Evolutionary conservation across 2,797 vertebrate genomes (phyloP).

Genomic region (Streptopelia turtur): DNA sequence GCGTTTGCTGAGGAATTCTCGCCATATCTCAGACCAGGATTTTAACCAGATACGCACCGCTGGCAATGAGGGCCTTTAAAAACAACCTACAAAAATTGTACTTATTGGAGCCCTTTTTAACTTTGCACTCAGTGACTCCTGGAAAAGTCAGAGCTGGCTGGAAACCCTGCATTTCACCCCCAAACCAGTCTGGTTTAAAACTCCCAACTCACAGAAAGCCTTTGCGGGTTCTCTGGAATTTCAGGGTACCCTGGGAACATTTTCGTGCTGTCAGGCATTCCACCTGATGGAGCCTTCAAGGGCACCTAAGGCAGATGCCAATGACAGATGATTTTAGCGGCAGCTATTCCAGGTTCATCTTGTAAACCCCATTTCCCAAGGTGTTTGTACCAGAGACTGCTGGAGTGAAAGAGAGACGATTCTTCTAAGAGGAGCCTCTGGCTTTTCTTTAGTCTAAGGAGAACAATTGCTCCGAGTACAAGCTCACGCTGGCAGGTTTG

Average conservation of each 20-base stretch:
- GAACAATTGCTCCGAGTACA: not conserved
- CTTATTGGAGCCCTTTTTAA: not conserved
- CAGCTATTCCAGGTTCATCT: not conserved
- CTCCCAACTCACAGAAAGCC: not conserved
- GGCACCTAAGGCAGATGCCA: not conserved
- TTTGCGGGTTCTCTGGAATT: not conserved
- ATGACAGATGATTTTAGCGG: not conserved
- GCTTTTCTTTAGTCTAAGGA: not conserved
- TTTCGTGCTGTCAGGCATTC: not conserved
- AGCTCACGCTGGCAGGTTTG: not conserved
- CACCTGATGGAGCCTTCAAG: not conserved
- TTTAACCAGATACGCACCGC: not conserved
- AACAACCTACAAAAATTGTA: not conserved
- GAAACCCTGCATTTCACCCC: not conserved
- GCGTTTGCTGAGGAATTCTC: not conserved
- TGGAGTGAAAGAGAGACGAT: not conserved
- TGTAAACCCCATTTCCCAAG: not conserved
- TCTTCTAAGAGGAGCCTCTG: not conserved
- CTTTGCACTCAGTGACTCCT: not conserved
- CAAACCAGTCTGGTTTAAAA: not conserved
- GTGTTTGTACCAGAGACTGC: not conserved
- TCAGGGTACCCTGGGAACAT: rapidly evolving
- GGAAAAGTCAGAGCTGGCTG: not conserved
- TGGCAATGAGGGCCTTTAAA: not conserved
- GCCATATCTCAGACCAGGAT: not conserved